A percentile compares a stretch with the other conserved stretches of the same genome.
Evolutionary conservation across 1,140 invertebrate species (phyloP).

Genomic region (Nomia melanderi): DNA sequence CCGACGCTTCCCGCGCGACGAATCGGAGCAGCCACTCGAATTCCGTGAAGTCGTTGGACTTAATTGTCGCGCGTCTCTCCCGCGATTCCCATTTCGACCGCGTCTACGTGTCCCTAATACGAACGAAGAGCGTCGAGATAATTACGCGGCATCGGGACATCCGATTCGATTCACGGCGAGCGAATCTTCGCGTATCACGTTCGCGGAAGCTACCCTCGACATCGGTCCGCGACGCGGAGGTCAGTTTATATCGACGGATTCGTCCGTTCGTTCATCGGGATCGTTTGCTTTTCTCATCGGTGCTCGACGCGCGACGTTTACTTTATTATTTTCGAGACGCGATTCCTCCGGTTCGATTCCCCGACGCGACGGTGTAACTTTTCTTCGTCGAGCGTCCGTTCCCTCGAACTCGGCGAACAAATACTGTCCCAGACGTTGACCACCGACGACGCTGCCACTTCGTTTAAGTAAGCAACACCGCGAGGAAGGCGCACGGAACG

Average conservation of each 20-base stretch:
- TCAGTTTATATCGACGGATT: not conserved
- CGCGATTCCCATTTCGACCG: no score
- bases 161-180: not conserved
- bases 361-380: no score
- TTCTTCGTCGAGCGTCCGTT: no score
- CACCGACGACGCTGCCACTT: not conserved
- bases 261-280: not conserved
- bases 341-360: no score
- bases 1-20: not conserved
- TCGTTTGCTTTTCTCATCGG: no score
- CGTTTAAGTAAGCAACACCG: not conserved
- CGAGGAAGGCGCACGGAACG: not conserved
- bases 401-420: no score
- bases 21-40: not conserved
- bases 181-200: not conserved
- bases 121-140: not conserved
- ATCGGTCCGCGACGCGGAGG: not conserved
- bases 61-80: not conserved
- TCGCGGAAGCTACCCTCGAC: not conserved
- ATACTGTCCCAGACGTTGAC: no score
- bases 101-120: not conserved
- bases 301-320: no score
- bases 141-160: not conserved
- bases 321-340: no score
- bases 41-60: not conserved